Evolutionary conservation across 2,113 vertebrate species (phyloP).

Genomic region (Perognathus longimembris): DNA sequence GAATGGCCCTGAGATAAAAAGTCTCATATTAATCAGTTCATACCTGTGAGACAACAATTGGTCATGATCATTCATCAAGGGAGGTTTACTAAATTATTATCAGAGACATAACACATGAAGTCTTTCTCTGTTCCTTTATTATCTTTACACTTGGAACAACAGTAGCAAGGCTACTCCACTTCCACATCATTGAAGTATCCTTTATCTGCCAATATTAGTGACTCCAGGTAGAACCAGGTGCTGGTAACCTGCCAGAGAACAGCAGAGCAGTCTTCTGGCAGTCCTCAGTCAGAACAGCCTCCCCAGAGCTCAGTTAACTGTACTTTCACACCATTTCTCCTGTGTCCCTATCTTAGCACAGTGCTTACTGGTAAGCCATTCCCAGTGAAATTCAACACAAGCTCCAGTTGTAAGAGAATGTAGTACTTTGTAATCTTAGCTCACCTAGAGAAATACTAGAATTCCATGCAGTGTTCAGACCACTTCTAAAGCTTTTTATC

Average conservation of each 20-base stretch:
- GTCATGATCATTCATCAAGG: conserved; percentile 24
- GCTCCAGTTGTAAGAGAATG: conserved; percentile 46
- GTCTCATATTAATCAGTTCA: not conserved
- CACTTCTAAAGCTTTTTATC: conserved; percentile 46
- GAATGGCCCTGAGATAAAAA: conserved; percentile 19
- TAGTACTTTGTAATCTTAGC: conserved; percentile 17
- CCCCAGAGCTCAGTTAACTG: not conserved
- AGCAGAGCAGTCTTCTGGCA: conserved; percentile 2
- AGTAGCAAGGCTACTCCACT: not conserved
- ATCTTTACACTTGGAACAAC: conserved; percentile 31
- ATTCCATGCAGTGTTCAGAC: conserved; percentile 27
- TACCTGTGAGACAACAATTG: conserved; percentile 51
- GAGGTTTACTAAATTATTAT: conserved; percentile 22
- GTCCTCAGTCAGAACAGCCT: too few relatives aligned
- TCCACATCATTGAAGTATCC: not conserved
- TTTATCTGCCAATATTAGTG: conserved; percentile 28
- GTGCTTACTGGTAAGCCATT: conserved; percentile 60
- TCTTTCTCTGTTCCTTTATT: conserved; percentile 32
- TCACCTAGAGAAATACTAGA: conserved; percentile 28
- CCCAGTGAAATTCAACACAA: conserved; percentile 61
- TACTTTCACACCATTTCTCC: not conserved
- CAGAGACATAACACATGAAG: not conserved
- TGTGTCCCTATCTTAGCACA: conserved; percentile 33
- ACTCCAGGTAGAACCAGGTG: conserved; percentile 41
- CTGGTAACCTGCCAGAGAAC: not conserved